Evolutionary conservation across 2,113 vertebrate genomes (phyloP).

Genomic region (Onychostoma macrolepis): DNA sequence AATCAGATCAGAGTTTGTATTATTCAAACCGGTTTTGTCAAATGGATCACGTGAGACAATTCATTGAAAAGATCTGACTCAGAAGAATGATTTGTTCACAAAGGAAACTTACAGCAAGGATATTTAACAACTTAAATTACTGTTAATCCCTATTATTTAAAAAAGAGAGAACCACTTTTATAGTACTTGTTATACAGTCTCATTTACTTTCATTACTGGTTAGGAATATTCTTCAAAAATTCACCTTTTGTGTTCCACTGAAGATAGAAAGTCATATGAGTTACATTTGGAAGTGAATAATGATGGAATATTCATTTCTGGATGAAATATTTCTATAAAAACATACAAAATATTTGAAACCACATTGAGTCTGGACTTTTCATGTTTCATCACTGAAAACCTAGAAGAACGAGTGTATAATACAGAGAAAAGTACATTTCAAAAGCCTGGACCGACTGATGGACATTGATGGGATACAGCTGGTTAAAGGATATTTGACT

Average conservation of each 20-base stretch:
- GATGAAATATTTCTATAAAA: background rate
- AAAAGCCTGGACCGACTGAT: conserved; percentile 14
- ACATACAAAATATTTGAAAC: conserved; percentile 4
- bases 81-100: background rate
- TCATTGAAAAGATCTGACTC: background rate
- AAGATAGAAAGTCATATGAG: background rate
- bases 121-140: background rate
- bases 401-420: background rate
- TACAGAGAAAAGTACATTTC: background rate
- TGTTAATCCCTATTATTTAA: background rate
- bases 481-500: conserved; percentile 18
- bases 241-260: background rate
- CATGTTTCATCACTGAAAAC: background rate
- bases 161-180: background rate
- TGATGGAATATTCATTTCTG: background rate
- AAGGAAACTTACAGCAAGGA: background rate
- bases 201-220: background rate
- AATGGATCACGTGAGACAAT: background rate
- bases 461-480: conserved; percentile 43
- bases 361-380: background rate
- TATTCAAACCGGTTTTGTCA: background rate
- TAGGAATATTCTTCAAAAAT: background rate
- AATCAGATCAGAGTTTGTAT: background rate
- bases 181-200: background rate
- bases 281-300: background rate